Conservation (phyloP, 2,888 invertebrate species). For the Ceratothoa steindachneri region DNA sequence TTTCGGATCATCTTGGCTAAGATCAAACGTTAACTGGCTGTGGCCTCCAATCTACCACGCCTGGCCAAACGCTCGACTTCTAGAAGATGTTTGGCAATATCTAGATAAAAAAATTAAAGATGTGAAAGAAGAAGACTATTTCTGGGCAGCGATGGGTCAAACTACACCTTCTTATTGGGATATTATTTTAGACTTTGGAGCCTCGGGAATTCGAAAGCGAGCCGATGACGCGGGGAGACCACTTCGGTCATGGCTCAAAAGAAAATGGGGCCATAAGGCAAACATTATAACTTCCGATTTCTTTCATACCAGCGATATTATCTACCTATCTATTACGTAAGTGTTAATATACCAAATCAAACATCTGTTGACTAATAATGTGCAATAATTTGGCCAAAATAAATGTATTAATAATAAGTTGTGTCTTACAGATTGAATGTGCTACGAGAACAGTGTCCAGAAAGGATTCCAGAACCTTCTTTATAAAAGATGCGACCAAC, state of each 20-base stretch:
- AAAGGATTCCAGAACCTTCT: no score
- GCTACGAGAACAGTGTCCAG: no score
- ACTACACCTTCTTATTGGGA: slow-evolving; percentile 57
- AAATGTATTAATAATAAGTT: no score
- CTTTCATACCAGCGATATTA: slow-evolving; percentile 57
- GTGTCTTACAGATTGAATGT: no score
- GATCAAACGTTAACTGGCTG: slow-evolving; percentile 52
- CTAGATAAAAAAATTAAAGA: slow-evolving; percentile 31
- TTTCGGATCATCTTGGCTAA: slow-evolving; percentile 58
- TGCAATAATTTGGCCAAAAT: no score
- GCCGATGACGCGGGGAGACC: slow-evolving; percentile 51
- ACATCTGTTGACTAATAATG: no score
- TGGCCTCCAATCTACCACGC: slow-evolving; percentile 64
- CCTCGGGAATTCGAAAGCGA: slow-evolving; percentile 55
- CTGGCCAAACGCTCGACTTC: slow-evolving; percentile 42
- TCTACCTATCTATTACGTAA: slow-evolving; percentile 55
- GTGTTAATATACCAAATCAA: no score
- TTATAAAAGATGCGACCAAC: no score
- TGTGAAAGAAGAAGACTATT: slow-evolving; percentile 9
- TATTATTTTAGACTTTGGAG: slow-evolving; percentile 52
- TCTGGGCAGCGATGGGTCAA: slow-evolving; percentile 58
- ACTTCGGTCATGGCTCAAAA: slow-evolving; percentile 54
- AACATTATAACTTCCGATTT: slow-evolving; percentile 58
- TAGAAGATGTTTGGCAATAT: slow-evolving; percentile 30
- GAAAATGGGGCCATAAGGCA: slow-evolving; percentile 56